Base-by-base conservation (phyloP, 2,113 vertebrate species). In the Corythoichthys haematopterus region DNA sequence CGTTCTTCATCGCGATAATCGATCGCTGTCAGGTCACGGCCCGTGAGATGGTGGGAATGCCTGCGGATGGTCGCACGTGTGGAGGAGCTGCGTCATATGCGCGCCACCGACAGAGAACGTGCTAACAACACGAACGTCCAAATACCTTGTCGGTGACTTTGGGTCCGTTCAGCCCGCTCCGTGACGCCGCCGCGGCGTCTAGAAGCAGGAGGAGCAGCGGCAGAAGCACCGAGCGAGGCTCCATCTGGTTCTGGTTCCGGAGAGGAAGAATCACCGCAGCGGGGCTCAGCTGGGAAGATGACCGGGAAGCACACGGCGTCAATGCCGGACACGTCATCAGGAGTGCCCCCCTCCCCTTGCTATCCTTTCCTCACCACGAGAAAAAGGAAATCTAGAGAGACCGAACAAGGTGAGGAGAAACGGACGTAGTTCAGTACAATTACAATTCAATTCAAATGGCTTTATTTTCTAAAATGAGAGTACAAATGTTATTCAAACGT, bases 141-240 rank as follows among this genome's bases (percentile, higher is more conserved):
- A 10, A 74, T 2, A 93, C 92, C 92, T 93, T 92, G 50, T 92
- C 91, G 10, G 92, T 93, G 62, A 93, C 91, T 74, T 75, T 91
- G 55, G 92, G 92, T 57, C 92, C 92, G 2, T 67, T 91, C 59
- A 91, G 91, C 55, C 92, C 92, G 1, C 67, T 83, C 61, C 89
- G 87, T 0, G 80, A 71, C 40, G 74, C 82, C 2, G 76, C 69
- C 13, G 68, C 74, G 66, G 79, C 79, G 0, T 70, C 50, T 55
- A 84, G 38, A 46, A 87, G 2, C 57, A 84, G 74, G 9, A 84
- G 57, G 7, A 4, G 74, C 66, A 57, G 50, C 50, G 47, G 45
- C 45, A 7, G 20, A 0, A 81, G 15, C 1, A 75, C 3, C 52
- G 61, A 63, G 61, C 76, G 76, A 72, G 64, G 80, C 60, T 79